Evolutionary conservation across 2,888 invertebrate species (phyloP).

Genomic region (Conchocele bisecta): DNA sequence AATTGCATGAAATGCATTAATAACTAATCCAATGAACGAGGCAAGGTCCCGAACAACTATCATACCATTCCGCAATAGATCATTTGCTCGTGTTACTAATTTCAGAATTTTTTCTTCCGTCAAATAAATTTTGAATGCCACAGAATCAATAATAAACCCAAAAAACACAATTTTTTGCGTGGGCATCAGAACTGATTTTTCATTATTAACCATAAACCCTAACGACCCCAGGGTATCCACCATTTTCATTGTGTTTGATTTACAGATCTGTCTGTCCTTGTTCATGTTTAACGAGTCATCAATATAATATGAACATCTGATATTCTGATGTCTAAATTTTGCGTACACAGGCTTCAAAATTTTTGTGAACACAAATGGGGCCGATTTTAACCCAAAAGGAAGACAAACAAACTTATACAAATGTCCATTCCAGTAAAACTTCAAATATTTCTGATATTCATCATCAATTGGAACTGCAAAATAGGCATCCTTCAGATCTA

Average conservation of each 20-base stretch:
- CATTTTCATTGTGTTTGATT: conserved; percentile 13
- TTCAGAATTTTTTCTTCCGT: conserved; percentile 34
- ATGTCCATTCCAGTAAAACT: conserved; percentile 14
- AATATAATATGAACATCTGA: conserved; percentile 45
- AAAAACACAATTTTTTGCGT: conserved; percentile 34
- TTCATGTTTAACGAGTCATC: too few relatives aligned
- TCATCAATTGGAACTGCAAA: conserved; percentile 11
- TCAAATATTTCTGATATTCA: conserved; percentile 19
- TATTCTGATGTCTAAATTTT: conserved; percentile 23
- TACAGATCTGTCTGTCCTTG: too few relatives aligned
- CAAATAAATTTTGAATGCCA: conserved; percentile 31
- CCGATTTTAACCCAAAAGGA: conserved; percentile 32
- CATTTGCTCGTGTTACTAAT: conserved; percentile 15
- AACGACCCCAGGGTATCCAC: conserved; percentile 20
- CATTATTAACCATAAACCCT: conserved; percentile 35
- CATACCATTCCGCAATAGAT: not conserved
- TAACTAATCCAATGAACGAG: conserved; percentile 25
- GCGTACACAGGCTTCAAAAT: conserved; percentile 30
- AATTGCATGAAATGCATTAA: conserved; percentile 19
- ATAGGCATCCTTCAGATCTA: conserved; percentile 12
- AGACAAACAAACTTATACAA: conserved; percentile 32
- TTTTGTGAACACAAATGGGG: conserved; percentile 49
- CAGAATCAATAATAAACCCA: conserved; percentile 39
- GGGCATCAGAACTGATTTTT: conserved; percentile 33
- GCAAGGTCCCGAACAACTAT: conserved; percentile 26